A percentile compares a stretch with the other conserved stretches of the same genome.
Evolutionary conservation across 2,113 vertebrate genomes (phyloP).

Genomic region (Speoplatyrhinus poulsoni): DNA sequence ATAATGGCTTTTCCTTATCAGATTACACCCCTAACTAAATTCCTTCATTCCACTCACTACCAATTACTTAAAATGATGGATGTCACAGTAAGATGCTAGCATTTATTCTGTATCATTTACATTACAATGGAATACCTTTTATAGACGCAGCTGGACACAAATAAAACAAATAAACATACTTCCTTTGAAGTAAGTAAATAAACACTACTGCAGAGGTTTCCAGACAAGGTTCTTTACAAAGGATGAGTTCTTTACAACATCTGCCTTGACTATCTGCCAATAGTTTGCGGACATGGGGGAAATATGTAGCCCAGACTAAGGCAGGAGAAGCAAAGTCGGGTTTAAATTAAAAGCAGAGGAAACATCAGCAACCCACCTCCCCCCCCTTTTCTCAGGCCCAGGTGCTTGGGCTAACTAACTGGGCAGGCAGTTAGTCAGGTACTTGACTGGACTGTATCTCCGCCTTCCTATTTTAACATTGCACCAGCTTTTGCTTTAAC

Average conservation of each 20-base stretch:
- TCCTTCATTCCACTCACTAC: not conserved
- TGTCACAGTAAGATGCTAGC: conserved; percentile 8
- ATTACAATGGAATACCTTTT: not conserved
- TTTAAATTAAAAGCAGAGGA: conserved; percentile 10
- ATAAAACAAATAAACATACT: not conserved
- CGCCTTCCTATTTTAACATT: not conserved
- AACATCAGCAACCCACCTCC: not conserved
- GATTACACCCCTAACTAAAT: conserved; percentile 1
- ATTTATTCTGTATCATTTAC: not conserved
- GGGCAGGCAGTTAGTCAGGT: conserved; percentile 6
- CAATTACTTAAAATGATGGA: conserved; percentile 12
- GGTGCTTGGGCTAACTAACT: conserved; percentile 3
- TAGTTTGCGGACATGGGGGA: not conserved
- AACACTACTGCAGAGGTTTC: not conserved
- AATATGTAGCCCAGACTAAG: not conserved
- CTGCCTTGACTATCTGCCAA: not conserved
- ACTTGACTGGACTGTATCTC: conserved; percentile 15
- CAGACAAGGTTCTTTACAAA: not conserved
- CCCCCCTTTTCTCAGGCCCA: conserved; percentile 9
- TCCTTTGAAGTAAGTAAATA: not conserved
- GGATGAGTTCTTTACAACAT: not conserved
- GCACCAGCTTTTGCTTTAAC: conserved; percentile 16
- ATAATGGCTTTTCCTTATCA: conserved; percentile 8
- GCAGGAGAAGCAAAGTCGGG: conserved; percentile 7
- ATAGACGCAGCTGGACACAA: not conserved